These are phyloP conservation scores for Trigoniulus corallinus DNA, from an alignment of 1,140 invertebrate genomes.

Conservation along the genomic window DNA sequence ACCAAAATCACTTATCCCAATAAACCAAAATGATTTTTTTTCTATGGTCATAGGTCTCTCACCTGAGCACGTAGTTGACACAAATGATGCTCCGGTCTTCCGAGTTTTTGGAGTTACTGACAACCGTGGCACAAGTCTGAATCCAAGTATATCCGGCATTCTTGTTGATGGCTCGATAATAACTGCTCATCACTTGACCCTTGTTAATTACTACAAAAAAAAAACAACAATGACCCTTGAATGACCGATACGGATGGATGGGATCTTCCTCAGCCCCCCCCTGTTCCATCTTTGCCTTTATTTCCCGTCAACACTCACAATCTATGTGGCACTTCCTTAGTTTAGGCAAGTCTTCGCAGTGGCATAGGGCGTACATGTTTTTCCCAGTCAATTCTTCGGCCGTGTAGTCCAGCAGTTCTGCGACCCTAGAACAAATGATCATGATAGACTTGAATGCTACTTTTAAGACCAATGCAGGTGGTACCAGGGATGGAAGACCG, in stretches of 20 bases:
- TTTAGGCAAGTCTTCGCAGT: conserved; percentile 84
- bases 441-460: too few relatives aligned
- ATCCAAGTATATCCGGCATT: conserved; percentile 89
- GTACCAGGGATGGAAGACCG: too few relatives aligned
- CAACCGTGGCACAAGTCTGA: conserved; percentile 89
- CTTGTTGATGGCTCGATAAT: conserved; percentile 90
- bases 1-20: background rate
- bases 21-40: background rate
- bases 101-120: conserved; percentile 84
- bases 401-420: conserved; percentile 79
- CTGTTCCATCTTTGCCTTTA: too few relatives aligned
- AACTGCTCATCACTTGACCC: conserved; percentile 89
- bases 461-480: background rate
- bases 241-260: too few relatives aligned
- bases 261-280: too few relatives aligned
- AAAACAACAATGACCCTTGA: conserved; percentile 14
- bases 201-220: conserved; percentile 74
- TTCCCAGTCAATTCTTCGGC: conserved; percentile 85
- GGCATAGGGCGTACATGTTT: conserved; percentile 83
- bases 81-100: conserved; percentile 93
- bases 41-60: background rate
- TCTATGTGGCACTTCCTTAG: conserved; percentile 83
- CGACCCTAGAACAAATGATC: too few relatives aligned
- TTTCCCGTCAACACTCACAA: conserved; percentile 45
- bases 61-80: conserved; percentile 89